Conservation (phyloP, 2,113 vertebrate genomes). For the Colinus virginianus region DNA sequence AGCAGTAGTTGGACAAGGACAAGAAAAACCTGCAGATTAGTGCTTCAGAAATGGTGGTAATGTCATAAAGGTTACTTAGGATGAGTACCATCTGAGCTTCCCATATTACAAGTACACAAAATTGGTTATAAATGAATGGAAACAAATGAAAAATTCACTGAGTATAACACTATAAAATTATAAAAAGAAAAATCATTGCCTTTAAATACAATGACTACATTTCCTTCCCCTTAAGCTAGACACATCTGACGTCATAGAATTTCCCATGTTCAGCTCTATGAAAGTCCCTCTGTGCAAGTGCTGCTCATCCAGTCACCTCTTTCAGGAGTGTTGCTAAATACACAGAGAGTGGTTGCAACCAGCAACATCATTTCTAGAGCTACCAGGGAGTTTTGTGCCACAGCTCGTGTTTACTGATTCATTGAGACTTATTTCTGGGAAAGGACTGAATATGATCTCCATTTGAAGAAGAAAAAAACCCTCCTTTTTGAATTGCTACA, state of each 20-base stretch:
- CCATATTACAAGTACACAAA: neutral
- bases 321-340: neutral
- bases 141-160: neutral
- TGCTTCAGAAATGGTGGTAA: neutral
- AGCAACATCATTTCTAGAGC: neutral
- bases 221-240: neutral
- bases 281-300: neutral
- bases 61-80: neutral
- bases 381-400: neutral
- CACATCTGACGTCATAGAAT: accelerated
- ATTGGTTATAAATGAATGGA: neutral
- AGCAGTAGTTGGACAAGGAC: neutral
- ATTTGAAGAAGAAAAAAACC: neutral
- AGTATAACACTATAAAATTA: neutral
- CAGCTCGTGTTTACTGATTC: neutral
- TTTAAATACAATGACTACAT: neutral
- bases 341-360: neutral
- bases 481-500: neutral
- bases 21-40: neutral
- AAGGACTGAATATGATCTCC: neutral
- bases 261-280: neutral
- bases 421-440: neutral
- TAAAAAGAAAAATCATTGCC: neutral
- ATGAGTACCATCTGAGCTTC: neutral
- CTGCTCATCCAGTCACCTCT: neutral